Conservation (phyloP, 2,888 invertebrate genomes). For the Ochropleura plecta region DNA sequence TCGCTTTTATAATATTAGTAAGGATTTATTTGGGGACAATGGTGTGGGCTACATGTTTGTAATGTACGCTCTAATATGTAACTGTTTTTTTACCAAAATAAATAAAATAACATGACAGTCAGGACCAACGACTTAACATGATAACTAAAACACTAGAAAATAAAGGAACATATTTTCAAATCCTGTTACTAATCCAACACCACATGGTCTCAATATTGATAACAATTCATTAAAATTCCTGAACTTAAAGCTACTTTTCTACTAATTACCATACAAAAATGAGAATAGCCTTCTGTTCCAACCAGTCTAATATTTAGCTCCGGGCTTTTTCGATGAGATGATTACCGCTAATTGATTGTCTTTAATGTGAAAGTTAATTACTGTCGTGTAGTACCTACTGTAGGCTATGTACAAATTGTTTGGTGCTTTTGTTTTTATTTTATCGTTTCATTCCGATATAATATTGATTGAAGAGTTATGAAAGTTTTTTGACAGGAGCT, state of each 20-base stretch:
- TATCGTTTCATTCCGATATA: slow-evolving; percentile 22
- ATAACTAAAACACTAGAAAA: too few species aligned
- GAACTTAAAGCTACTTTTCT: slow-evolving; percentile 1
- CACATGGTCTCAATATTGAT: background rate
- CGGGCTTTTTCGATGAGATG: slow-evolving; percentile 72
- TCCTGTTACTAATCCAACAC: background rate
- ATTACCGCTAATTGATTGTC: slow-evolving; percentile 78
- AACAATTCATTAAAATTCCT: background rate
- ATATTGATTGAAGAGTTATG: slow-evolving; percentile 38
- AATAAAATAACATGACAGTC: too few species aligned
- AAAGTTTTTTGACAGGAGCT: slow-evolving; percentile 28
- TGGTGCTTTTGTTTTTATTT: slow-evolving; percentile 32
- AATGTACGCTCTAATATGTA: too few species aligned
- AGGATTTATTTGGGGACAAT: too few species aligned
- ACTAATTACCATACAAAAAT: slow-evolving; percentile 72
- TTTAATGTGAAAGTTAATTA: slow-evolving; percentile 64
- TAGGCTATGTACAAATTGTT: slow-evolving; percentile 24
- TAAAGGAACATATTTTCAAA: background rate
- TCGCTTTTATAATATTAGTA: too few species aligned
- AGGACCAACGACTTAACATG: too few species aligned
- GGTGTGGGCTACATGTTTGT: too few species aligned
- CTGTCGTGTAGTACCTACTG: slow-evolving; percentile 10
- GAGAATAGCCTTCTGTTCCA: slow-evolving; percentile 65
- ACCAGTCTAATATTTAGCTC: slow-evolving; percentile 66
- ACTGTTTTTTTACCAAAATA: too few species aligned